Evolutionary conservation across 2,113 vertebrate species (phyloP).

Genomic region (Dromiciops gliroides): DNA sequence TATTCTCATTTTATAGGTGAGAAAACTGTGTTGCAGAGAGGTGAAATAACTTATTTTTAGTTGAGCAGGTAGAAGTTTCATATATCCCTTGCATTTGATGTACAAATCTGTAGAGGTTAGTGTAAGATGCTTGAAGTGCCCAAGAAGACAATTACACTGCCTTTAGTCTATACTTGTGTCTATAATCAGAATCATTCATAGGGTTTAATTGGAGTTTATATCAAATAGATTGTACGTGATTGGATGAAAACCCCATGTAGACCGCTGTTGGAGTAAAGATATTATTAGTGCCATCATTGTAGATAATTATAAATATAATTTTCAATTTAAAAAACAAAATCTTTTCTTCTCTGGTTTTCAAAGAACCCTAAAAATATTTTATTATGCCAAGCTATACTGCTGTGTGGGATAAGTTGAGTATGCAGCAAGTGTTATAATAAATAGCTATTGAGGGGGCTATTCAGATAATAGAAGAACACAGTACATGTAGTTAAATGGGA

Average conservation of each 20-base stretch:
- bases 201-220: background rate
- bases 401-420: conserved; percentile 25
- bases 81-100: background rate
- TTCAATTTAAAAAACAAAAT: conserved; percentile 18
- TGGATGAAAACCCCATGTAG: conserved; percentile 13
- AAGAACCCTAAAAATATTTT: conserved; percentile 57
- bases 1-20: background rate
- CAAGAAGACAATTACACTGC: background rate
- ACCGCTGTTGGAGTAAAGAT: conserved; percentile 6
- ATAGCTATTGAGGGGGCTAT: conserved; percentile 7
- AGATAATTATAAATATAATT: conserved; percentile 15
- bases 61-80: background rate
- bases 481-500: conserved; percentile 25
- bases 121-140: background rate
- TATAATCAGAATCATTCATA: background rate
- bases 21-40: background rate
- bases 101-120: background rate
- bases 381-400: conserved; percentile 23
- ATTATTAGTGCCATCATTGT: conserved; percentile 1
- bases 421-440: conserved; percentile 41
- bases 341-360: conserved; percentile 28
- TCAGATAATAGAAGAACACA: conserved; percentile 17
- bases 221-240: background rate
- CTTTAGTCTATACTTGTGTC: background rate
- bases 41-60: background rate